phyloP scores from a whole-genome alignment of 2,113 vertebrate genomes.

The Urocolius indicus region DNA sequence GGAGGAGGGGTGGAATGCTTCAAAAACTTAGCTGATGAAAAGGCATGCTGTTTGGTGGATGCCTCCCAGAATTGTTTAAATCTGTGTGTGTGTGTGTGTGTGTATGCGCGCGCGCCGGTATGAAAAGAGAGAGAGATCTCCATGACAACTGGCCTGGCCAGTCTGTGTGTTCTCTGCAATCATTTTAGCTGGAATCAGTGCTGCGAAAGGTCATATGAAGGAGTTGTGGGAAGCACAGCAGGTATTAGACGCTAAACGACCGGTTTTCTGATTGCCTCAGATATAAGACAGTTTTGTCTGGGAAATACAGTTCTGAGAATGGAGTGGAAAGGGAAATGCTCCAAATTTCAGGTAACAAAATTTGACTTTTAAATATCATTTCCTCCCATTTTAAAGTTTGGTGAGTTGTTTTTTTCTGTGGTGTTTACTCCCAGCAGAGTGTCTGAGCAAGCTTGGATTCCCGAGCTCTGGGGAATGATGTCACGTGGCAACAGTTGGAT shows the following conservation, averaged over 20 bases:
- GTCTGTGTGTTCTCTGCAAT: conserved; percentile 62
- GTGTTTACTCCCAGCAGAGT: conserved; percentile 33
- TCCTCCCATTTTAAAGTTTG: neutral
- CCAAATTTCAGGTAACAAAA: conserved; percentile 79
- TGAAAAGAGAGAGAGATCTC: conserved; percentile 57
- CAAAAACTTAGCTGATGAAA: conserved; percentile 69
- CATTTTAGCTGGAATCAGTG: conserved; percentile 72
- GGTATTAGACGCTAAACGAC: conserved; percentile 68
- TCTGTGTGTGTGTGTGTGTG: neutral
- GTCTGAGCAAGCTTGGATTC: conserved; percentile 54
- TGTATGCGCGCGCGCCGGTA: neutral
- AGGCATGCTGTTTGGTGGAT: conserved; percentile 74
- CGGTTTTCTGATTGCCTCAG: conserved; percentile 60
- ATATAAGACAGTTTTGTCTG: conserved; percentile 70
- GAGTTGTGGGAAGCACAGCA: conserved; percentile 79
- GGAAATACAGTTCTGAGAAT: conserved; percentile 77
- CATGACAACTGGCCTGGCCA: conserved; percentile 79
- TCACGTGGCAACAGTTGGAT: conserved; percentile 79
- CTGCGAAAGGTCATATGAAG: conserved; percentile 77
- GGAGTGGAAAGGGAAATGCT: conserved; percentile 76
- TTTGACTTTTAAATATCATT: neutral
- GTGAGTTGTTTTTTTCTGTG: neutral
- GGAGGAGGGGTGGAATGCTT: conserved; percentile 76
- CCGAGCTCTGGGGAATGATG: conserved; percentile 74
- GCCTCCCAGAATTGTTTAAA: conserved; percentile 72